A percentile compares a stretch with the other conserved stretches of the same genome.
phyloP scores from a whole-genome alignment of 2,113 vertebrate genomes.

The Rhynchopsitta pachyrhyncha region DNA sequence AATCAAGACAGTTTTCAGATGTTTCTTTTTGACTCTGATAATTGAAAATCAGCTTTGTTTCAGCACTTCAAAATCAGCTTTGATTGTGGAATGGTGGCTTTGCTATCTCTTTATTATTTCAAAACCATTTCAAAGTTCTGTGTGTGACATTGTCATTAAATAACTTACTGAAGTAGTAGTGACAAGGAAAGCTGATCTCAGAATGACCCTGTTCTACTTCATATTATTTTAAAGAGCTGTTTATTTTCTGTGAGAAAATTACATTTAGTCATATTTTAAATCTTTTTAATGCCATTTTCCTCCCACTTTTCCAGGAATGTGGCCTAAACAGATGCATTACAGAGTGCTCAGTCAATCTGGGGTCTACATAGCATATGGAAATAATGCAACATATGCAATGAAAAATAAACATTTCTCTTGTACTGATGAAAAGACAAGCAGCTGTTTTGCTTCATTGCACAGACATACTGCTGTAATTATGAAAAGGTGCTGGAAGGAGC shows the following conservation, averaged over 20 bases:
- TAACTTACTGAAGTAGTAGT: neutral
- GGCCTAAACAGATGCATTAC: neutral
- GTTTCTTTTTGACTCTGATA: slow-evolving; percentile 43
- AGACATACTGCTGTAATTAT: neutral
- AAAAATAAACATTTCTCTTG: neutral
- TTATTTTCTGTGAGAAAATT: neutral
- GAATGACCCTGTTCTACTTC: neutral
- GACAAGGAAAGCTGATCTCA: neutral
- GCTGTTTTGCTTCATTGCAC: neutral
- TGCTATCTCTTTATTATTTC: neutral
- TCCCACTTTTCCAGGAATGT: neutral
- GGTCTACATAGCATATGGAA: neutral
- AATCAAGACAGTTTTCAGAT: slow-evolving; percentile 19
- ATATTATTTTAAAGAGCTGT: neutral
- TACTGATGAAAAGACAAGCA: neutral
- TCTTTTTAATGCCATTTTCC: neutral
- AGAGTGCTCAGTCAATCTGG: neutral
- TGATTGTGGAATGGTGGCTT: slow-evolving; percentile 23
- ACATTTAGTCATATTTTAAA: neutral
- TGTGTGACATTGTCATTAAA: neutral
- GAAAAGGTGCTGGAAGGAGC: neutral
- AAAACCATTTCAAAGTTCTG: neutral
- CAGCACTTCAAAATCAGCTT: slow-evolving; percentile 58
- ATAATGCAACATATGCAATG: neutral
- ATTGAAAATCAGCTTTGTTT: slow-evolving; percentile 64